phyloP scores from a whole-genome alignment of 2,113 vertebrate genomes.

The Bothrops jararaca region DNA sequence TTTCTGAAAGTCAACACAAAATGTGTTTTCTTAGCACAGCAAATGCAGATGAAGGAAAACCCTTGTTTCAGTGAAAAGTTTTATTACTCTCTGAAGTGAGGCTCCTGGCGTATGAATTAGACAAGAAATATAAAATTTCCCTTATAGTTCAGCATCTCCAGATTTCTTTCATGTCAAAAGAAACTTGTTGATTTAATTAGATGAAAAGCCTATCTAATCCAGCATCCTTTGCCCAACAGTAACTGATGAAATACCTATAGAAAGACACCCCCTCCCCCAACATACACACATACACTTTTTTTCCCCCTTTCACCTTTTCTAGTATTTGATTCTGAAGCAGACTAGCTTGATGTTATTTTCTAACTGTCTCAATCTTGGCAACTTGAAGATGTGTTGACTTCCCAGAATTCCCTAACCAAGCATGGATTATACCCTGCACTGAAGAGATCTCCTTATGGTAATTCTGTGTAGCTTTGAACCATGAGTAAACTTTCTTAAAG shows the following conservation, averaged over 20 bases:
- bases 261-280: neutral
- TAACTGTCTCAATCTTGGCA: neutral
- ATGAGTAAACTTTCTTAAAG: neutral
- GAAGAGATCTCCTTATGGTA: neutral
- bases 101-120: neutral
- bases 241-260: neutral
- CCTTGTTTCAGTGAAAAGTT: conserved; percentile 32
- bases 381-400: neutral
- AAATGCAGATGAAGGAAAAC: conserved; percentile 13
- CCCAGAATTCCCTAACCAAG: neutral
- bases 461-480: neutral
- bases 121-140: neutral
- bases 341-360: neutral
- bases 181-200: neutral
- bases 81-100: neutral
- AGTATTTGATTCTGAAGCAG: neutral
- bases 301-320: neutral
- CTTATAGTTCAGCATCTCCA: neutral
- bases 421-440: neutral
- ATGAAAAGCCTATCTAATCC: neutral
- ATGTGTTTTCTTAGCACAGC: neutral
- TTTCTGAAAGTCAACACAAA: conserved; percentile 2
- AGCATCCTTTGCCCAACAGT: neutral
- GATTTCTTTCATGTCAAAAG: neutral
- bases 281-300: neutral